Evolutionary conservation across 2,888 invertebrate genomes (phyloP).

Genomic region (Agonopterix arenella): DNA sequence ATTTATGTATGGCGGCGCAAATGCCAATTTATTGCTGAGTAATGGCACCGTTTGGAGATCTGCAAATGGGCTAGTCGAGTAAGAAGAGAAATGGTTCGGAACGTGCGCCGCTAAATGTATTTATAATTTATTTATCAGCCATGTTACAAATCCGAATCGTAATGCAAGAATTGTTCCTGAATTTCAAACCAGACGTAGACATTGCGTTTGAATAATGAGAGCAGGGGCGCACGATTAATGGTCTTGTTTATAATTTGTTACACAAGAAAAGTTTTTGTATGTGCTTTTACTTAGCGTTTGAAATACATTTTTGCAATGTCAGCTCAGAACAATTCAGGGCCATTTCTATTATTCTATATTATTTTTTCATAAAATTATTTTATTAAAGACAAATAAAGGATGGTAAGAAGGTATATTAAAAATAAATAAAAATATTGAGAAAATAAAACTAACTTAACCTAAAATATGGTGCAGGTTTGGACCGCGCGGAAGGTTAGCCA

Average conservation of each 20-base stretch:
- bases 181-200: slow-evolving; percentile 22
- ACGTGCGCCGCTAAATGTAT: slow-evolving; percentile 69
- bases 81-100: slow-evolving; percentile 71
- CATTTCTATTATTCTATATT: too few species aligned
- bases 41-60: slow-evolving; percentile 74
- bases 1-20: slow-evolving; percentile 76
- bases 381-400: too few species aligned
- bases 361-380: too few species aligned
- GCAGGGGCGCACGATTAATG: slow-evolving; percentile 12
- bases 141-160: slow-evolving; percentile 63
- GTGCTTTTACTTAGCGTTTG: not conserved
- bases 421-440: too few species aligned
- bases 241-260: slow-evolving; percentile 2
- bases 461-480: too few species aligned
- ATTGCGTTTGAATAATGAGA: slow-evolving; percentile 36
- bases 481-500: too few species aligned
- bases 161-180: slow-evolving; percentile 47
- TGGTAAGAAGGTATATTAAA: too few species aligned
- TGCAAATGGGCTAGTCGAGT: slow-evolving; percentile 73
- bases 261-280: not conserved
- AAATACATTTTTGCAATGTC: too few species aligned
- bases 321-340: too few species aligned
- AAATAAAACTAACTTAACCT: too few species aligned
- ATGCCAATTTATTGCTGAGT: slow-evolving; percentile 77
- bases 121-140: slow-evolving; percentile 71